These are phyloP conservation scores for Amitus sp. DNA, from an alignment of 2,888 invertebrate genomes.

Conservation along the genomic window DNA sequence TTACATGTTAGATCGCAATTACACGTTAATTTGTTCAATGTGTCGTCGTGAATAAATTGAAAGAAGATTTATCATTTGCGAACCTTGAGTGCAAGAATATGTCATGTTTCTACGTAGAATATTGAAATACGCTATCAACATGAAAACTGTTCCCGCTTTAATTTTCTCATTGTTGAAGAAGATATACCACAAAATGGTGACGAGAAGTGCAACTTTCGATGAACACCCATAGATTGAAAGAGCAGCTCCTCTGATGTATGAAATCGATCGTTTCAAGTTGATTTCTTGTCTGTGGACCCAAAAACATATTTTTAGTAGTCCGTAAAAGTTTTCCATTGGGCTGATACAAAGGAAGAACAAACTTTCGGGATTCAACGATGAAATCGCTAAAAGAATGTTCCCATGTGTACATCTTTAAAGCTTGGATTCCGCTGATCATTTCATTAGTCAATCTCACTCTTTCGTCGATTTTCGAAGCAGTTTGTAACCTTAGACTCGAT, in stretches of 20 bases:
- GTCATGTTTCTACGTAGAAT: slow-evolving; percentile 87
- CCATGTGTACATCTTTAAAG: slow-evolving; percentile 94
- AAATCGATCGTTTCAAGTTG: slow-evolving; percentile 76
- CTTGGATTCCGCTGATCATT: slow-evolving; percentile 85
- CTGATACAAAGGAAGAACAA: too few species aligned
- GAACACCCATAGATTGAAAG: slow-evolving; percentile 89
- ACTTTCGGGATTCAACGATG: slow-evolving; percentile 78
- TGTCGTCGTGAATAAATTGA: too few species aligned
- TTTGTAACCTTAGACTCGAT: slow-evolving; percentile 79
- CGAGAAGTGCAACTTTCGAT: slow-evolving; percentile 86
- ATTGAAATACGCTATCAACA: slow-evolving; percentile 90
- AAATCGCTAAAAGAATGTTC: slow-evolving; percentile 84
- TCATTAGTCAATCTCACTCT: slow-evolving; percentile 93
- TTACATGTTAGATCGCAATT: too few species aligned
- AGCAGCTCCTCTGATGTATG: slow-evolving; percentile 80
- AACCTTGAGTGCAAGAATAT: slow-evolving; percentile 85
- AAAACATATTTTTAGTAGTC: slow-evolving; percentile 3
- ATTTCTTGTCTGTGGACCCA: slow-evolving; percentile 71
- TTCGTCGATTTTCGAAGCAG: slow-evolving; percentile 88
- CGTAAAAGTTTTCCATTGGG: too few species aligned
- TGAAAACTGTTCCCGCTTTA: slow-evolving; percentile 86
- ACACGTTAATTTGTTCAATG: too few species aligned
- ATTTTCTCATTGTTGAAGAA: slow-evolving; percentile 74
- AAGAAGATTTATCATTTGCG: not conserved
- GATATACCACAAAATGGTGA: slow-evolving; percentile 76